phyloP scores from a whole-genome alignment of 1,140 invertebrate species.

The Linepithema humile region DNA sequence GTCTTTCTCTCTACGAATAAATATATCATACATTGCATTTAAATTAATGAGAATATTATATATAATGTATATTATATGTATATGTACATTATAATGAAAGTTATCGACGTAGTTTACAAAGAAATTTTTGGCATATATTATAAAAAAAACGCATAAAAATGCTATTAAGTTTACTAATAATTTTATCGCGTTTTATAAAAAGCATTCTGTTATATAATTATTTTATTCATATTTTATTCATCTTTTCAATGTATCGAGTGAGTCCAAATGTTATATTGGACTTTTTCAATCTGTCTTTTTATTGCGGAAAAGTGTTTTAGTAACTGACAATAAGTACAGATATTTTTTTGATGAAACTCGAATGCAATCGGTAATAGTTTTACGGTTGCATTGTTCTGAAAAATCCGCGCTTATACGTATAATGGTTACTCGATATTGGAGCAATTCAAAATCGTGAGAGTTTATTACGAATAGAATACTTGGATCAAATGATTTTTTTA shows the following conservation, averaged over 20 bases:
- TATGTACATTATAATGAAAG: too few species aligned
- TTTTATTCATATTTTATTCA: not conserved
- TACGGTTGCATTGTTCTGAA: not conserved
- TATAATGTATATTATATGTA: too few species aligned
- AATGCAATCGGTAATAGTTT: not conserved
- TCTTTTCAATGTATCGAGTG: not conserved
- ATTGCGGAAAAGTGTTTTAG: not conserved
- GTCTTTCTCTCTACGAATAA: not conserved
- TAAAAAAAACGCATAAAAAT: not conserved
- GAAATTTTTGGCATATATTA: not conserved
- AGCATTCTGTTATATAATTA: not conserved
- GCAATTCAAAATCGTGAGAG: not conserved
- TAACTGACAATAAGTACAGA: not conserved
- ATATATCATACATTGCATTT: not conserved
- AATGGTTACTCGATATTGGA: not conserved
- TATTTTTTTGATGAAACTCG: not conserved
- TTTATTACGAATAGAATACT: not conserved
- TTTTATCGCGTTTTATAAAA: not conserved
- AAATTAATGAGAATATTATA: too few species aligned
- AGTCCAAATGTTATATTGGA: not conserved
- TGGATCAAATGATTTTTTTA: not conserved
- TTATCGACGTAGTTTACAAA: not conserved
- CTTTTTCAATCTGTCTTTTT: not conserved
- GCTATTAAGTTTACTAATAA: not conserved
- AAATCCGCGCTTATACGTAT: not conserved